Conservation (phyloP, 2,113 vertebrate species). For the Eulacestoma nigropectus region DNA sequence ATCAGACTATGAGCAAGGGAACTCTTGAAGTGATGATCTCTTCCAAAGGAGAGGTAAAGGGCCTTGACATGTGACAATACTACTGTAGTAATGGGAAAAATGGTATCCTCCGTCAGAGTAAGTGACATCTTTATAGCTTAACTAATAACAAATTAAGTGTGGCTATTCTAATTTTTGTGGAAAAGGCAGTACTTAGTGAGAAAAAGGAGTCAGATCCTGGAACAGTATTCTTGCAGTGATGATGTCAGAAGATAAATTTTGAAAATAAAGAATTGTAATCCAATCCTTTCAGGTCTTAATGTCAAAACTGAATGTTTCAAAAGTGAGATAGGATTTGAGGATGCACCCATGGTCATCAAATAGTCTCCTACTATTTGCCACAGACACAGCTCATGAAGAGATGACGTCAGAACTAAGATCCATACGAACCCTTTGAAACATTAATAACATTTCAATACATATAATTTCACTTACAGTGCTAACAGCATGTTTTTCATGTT, state of each 20-base stretch:
- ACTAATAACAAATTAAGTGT: not conserved
- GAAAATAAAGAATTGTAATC: not conserved
- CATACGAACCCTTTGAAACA: not conserved
- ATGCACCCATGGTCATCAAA: not conserved
- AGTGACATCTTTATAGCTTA: not conserved
- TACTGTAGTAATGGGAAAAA: not conserved
- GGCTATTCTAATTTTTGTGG: not conserved
- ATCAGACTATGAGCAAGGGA: not conserved
- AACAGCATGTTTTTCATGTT: not conserved
- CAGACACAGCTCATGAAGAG: not conserved
- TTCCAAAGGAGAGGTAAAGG: not conserved
- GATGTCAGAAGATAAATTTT: not conserved
- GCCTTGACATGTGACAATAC: not conserved
- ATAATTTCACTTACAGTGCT: not conserved
- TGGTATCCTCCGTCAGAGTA: not conserved
- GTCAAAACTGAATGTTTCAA: not conserved
- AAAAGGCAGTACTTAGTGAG: not conserved
- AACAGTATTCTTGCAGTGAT: not conserved
- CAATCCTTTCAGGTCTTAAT: not conserved
- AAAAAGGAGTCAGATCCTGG: not conserved
- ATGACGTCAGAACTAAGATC: not conserved
- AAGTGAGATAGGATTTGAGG: not conserved
- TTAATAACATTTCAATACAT: not conserved
- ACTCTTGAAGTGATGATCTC: not conserved
- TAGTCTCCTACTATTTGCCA: not conserved